Base-by-base conservation (phyloP, 2,888 invertebrate species). In the Ormyrus thymus region DNA sequence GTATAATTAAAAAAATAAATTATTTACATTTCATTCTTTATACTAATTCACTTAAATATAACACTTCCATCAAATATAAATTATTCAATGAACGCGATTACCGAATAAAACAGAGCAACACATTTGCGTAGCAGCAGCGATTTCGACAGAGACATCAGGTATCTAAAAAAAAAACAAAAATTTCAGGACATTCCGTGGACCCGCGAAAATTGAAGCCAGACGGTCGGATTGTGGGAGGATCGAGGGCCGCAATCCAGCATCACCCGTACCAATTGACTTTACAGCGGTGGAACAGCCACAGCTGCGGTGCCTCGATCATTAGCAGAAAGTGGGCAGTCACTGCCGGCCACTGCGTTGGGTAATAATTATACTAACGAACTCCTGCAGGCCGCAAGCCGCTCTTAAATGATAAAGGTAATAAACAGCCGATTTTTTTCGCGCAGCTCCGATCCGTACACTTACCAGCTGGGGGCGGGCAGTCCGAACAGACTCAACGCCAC, bases 201-300 rank as follows among this genome's bases (percentile, higher is more conserved):
- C 0, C 13, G 9, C 7, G 15, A 43, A 10, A 11, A 10, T 43
- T 6, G 65, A 15, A 9, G 7, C 71, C 66, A 0, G 68, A 77
- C 61, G 74, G 83, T 45, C 82, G 86, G n/a, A 90, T 90, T 73
- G 87, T 90, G 0, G 90, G 89, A 8, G 90, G 90, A 10, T 65
- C 72, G 48, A 58, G 76, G 45, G 85, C 83, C 15, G 82, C 84
- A 46, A 89, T 90, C 77, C 77, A 77, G 64, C 45, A 84, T 8
- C 84, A 86, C 76, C 89, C 89, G 50, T 83, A 89, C 80, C 90
- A 89, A 84, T 82, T 87, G 56, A 86, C 86, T 65, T 62, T 81
- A 9, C 81, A 81, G 70, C 75, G 71, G 45, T 74, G 9, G 13
- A 58, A 76, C 7, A 56, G 10, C 2, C 87, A 88, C 77, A 53